Percentiles rank a stretch among this genome's conserved stretches.
Conservation (phyloP, 2,113 vertebrate species). For the Brevimyrus niger region DNA sequence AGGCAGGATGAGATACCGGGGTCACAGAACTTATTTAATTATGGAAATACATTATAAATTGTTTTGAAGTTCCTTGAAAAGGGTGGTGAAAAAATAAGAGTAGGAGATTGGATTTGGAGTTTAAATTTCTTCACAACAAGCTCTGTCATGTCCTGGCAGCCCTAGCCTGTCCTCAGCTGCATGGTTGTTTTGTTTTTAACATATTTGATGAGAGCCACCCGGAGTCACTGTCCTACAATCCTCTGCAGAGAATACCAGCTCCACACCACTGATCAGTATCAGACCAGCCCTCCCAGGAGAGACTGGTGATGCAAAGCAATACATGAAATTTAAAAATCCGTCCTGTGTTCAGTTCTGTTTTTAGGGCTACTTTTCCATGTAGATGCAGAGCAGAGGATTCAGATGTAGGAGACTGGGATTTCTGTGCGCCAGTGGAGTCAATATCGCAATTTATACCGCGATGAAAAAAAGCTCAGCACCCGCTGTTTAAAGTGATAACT, state of each 20-base stretch:
- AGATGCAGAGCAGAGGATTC: not conserved
- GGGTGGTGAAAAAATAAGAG: not conserved
- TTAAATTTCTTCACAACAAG: not conserved
- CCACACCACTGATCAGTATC: not conserved
- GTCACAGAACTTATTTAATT: not conserved
- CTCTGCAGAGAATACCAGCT: not conserved
- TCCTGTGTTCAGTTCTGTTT: not conserved
- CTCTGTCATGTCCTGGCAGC: not conserved
- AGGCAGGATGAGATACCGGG: not conserved
- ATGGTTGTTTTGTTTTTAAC: not conserved
- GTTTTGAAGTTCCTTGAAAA: not conserved
- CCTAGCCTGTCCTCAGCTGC: not conserved
- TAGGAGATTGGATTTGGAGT: not conserved
- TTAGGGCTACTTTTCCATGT: too few species aligned
- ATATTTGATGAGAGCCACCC: not conserved
- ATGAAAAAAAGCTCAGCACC: not conserved
- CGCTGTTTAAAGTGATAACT: not conserved
- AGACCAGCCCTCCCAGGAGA: not conserved
- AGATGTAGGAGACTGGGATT: not conserved
- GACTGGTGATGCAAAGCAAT: not conserved
- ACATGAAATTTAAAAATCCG: not conserved
- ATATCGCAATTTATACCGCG: not conserved
- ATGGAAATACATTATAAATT: not conserved
- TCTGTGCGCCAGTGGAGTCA: not conserved
- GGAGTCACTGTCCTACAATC: not conserved